Conservation (phyloP, 2,888 invertebrate genomes). For the Heliconius charithonia region DNA sequence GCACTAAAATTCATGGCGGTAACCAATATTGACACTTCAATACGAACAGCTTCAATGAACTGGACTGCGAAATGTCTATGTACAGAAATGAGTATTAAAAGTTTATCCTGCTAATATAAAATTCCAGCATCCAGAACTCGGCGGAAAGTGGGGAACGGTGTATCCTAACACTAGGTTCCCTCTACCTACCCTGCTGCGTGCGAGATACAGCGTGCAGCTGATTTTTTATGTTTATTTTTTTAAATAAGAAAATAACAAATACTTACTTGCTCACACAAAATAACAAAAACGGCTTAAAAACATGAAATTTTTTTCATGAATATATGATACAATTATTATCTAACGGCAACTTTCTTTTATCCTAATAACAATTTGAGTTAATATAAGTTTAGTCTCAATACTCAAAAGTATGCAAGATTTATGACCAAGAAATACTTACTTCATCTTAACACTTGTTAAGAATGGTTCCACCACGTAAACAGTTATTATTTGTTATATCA, state of each 20-base stretch:
- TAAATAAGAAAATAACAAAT: neutral
- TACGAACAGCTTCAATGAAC: neutral
- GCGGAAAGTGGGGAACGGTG: too few relatives aligned
- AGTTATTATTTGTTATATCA: neutral
- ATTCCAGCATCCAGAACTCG: too few relatives aligned
- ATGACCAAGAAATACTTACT: neutral
- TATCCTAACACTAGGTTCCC: too few relatives aligned
- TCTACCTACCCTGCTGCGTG: too few relatives aligned
- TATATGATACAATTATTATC: neutral
- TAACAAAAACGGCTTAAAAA: too few relatives aligned
- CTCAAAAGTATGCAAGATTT: neutral
- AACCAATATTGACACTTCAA: constrained; percentile 17
- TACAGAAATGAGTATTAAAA: neutral
- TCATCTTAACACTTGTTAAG: neutral
- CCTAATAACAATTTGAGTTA: too few relatives aligned
- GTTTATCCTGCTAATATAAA: neutral
- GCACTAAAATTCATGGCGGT: constrained; percentile 19
- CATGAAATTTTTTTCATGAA: too few relatives aligned
- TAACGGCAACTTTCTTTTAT: too few relatives aligned
- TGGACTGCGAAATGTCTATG: neutral
- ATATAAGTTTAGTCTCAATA: neutral
- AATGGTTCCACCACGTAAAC: neutral
- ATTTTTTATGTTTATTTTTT: too few relatives aligned
- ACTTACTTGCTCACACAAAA: neutral
- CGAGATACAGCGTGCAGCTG: too few relatives aligned